Evolutionary conservation across 2,888 invertebrate species (phyloP).

Genomic region (Tetragonula carbonaria): DNA sequence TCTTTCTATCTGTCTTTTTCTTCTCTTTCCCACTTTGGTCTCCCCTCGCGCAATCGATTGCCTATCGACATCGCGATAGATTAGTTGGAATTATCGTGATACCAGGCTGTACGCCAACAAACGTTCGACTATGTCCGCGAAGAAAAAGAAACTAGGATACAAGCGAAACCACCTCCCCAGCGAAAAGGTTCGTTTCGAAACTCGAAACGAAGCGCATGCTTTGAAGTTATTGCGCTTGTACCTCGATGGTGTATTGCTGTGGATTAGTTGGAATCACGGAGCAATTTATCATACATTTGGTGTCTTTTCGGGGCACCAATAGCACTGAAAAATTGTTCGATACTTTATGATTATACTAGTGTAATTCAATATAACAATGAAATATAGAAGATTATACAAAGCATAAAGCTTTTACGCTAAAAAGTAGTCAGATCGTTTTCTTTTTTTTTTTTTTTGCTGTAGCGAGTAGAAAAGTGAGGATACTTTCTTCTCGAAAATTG

Average conservation of each 20-base stretch:
- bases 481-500: too few relatives aligned
- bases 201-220: constrained; percentile 1
- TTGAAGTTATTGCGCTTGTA: constrained; percentile 43
- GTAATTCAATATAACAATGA: too few relatives aligned
- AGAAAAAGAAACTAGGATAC: constrained; percentile 43
- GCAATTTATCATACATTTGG: constrained; percentile 14
- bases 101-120: constrained; percentile 16
- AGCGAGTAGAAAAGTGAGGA: too few relatives aligned
- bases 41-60: constrained; percentile 72
- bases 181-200: constrained; percentile 25
- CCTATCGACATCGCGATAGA: constrained; percentile 78
- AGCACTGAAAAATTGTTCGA: too few relatives aligned
- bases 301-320: background rate
- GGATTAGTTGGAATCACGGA: constrained; percentile 52
- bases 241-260: constrained; percentile 29
- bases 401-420: too few relatives aligned
- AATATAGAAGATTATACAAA: too few relatives aligned
- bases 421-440: too few relatives aligned
- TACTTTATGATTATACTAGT: too few relatives aligned
- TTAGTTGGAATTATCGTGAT: constrained; percentile 77
- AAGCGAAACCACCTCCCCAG: constrained; percentile 8
- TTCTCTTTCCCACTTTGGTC: background rate
- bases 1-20: background rate
- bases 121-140: constrained; percentile 25
- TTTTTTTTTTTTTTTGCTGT: too few relatives aligned